Percentiles rank a stretch among this genome's conserved stretches.
Evolutionary conservation across 2,888 invertebrate species (phyloP).

Genomic region (Drosophila macrothrix): DNA sequence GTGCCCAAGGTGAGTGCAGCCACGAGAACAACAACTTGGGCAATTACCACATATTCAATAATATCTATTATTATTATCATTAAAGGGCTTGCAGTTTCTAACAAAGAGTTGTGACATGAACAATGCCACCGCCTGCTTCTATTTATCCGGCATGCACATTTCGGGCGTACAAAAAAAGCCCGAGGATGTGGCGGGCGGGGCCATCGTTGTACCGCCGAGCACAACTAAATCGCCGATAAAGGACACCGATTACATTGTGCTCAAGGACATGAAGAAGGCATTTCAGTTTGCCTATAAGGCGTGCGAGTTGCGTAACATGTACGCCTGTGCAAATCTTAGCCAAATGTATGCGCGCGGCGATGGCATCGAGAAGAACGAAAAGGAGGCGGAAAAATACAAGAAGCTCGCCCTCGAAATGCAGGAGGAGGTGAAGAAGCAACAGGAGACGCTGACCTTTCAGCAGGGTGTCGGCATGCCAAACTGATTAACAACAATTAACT

Average conservation of each 20-base stretch:
- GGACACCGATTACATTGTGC: constrained; percentile 86
- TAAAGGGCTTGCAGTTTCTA: constrained; percentile 87
- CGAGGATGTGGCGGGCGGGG: constrained; percentile 65
- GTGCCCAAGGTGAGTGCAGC: constrained; percentile 86
- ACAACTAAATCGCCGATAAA: constrained; percentile 37
- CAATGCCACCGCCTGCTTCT: constrained; percentile 91
- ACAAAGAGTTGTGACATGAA: constrained; percentile 87
- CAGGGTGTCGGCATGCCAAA: constrained; percentile 85
- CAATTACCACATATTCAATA: background rate
- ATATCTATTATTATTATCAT: background rate
- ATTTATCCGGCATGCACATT: constrained; percentile 92
- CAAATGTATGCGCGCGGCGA: constrained; percentile 94
- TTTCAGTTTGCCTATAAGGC: constrained; percentile 91
- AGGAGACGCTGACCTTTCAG: constrained; percentile 86
- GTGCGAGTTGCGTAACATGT: constrained; percentile 93
- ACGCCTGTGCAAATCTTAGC: constrained; percentile 95
- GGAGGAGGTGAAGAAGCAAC: constrained; percentile 87
- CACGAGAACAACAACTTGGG: background rate
- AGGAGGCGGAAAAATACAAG: constrained; percentile 90
- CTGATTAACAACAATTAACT: constrained; percentile 43
- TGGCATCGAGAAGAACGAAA: constrained; percentile 90
- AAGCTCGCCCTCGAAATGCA: constrained; percentile 90
- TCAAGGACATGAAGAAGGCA: constrained; percentile 91
- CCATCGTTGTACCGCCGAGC: constrained; percentile 1
- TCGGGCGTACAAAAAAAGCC: constrained; percentile 89